Conservation (phyloP, 2,888 invertebrate species). For the Pomacea canaliculata region DNA sequence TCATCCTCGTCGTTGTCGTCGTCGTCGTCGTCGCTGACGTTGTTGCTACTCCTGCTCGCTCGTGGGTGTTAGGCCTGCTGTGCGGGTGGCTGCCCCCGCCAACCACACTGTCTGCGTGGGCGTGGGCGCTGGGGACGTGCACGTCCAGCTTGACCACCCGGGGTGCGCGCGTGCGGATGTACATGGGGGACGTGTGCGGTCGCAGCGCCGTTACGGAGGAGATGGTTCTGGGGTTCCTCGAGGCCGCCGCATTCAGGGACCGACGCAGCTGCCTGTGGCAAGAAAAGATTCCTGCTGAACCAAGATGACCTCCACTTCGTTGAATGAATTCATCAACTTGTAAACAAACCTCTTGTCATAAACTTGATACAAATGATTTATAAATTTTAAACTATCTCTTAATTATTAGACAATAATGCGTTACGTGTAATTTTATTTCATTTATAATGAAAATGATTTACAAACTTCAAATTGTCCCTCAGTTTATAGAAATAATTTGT, state of each 20-base stretch:
- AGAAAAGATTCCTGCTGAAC: no score
- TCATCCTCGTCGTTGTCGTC: neutral
- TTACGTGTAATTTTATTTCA: no score
- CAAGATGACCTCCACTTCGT: no score
- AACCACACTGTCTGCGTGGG: neutral
- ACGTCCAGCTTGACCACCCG: slow-evolving; percentile 9
- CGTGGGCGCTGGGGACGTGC: neutral
- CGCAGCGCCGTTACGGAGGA: neutral
- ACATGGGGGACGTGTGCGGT: neutral
- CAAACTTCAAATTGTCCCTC: no score
- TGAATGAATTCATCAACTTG: no score
- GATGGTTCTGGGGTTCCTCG: neutral
- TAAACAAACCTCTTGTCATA: no score
- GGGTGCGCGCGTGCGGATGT: neutral
- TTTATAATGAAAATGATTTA: no score
- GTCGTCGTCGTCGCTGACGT: neutral
- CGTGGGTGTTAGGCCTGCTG: neutral
- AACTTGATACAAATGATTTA: no score
- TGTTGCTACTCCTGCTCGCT: neutral
- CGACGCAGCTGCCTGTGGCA: neutral
- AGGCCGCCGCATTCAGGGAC: neutral
- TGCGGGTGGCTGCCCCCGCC: neutral
- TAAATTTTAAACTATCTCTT: no score
- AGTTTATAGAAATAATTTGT: no score
- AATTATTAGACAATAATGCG: no score